These are phyloP conservation scores for Falco concolor DNA, from an alignment of 2,797 vertebrate genomes.

Conservation along the genomic window DNA sequence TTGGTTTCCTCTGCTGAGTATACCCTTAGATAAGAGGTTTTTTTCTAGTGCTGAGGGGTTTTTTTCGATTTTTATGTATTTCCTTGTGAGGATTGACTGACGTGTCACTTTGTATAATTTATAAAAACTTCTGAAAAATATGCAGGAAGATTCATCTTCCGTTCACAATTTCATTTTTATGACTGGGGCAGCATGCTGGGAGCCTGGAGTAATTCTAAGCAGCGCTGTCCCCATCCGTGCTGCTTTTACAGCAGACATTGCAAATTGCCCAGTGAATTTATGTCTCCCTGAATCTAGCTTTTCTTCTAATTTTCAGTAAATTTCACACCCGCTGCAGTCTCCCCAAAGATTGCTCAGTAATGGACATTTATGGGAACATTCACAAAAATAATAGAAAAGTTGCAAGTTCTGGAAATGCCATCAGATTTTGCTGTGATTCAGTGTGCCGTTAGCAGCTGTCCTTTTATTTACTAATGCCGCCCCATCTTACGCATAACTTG, in stretches of 20 bases:
- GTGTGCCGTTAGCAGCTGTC: neutral
- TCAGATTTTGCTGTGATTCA: neutral
- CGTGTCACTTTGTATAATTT: neutral
- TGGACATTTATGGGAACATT: neutral
- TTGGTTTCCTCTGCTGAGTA: neutral
- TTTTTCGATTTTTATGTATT: neutral
- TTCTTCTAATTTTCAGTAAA: neutral
- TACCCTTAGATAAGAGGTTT: neutral
- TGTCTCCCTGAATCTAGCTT: neutral
- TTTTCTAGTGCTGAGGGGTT: neutral
- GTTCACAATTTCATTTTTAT: neutral
- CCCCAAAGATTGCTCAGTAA: neutral
- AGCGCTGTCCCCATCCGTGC: neutral
- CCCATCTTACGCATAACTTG: neutral
- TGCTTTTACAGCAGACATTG: neutral
- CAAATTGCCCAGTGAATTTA: neutral
- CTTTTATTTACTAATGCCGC: neutral
- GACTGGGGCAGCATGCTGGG: neutral
- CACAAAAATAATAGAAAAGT: neutral
- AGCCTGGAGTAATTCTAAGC: neutral
- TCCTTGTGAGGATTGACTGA: neutral
- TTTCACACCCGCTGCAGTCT: neutral
- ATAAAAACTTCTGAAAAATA: neutral
- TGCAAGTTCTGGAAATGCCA: neutral
- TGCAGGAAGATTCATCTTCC: neutral